Conservation (phyloP, 2,888 invertebrate genomes). For the Phengaris arion region DNA sequence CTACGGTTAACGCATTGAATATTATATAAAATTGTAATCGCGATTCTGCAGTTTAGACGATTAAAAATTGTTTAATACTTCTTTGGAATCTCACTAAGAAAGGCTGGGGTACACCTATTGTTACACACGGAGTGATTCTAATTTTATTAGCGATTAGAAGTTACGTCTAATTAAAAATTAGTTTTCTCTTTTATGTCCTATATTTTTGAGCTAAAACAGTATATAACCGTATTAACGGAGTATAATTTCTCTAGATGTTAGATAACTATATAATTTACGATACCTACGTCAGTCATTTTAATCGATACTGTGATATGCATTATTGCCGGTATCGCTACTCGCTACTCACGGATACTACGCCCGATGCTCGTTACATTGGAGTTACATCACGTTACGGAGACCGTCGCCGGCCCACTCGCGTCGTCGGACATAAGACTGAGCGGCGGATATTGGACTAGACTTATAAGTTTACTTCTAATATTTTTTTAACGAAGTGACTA, state of each 20-base stretch:
- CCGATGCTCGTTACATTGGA: slow-evolving; percentile 31
- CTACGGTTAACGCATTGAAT: slow-evolving; percentile 34
- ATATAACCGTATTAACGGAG: slow-evolving; percentile 34
- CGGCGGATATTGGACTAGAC: neutral
- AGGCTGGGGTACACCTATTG: slow-evolving; percentile 30
- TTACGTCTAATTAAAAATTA: slow-evolving; percentile 40
- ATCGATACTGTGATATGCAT: slow-evolving; percentile 69
- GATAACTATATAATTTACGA: slow-evolving; percentile 58
- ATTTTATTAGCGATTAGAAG: slow-evolving; percentile 47
- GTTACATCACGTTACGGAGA: slow-evolving; percentile 20
- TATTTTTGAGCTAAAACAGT: slow-evolving; percentile 39
- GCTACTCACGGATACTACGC: slow-evolving; percentile 35
- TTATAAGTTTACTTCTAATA: slow-evolving; percentile 17
- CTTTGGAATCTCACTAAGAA: slow-evolving; percentile 32
- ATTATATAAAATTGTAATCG: slow-evolving; percentile 14
- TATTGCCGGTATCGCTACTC: slow-evolving; percentile 69
- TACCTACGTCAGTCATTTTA: slow-evolving; percentile 63
- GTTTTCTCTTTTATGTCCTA: slow-evolving; percentile 40
- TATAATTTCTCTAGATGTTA: slow-evolving; percentile 34
- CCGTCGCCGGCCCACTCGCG: slow-evolving; percentile 13
- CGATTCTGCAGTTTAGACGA: slow-evolving; percentile 11
- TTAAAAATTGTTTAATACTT: slow-evolving; percentile 17
- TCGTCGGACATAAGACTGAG: slow-evolving; percentile 11
- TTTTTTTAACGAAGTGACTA: slow-evolving; percentile 20
- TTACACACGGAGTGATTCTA: slow-evolving; percentile 44